Percentiles rank a stretch among this genome's conserved stretches.
Conservation (phyloP, 2,113 vertebrate genomes). For the Panurus biarmicus region DNA sequence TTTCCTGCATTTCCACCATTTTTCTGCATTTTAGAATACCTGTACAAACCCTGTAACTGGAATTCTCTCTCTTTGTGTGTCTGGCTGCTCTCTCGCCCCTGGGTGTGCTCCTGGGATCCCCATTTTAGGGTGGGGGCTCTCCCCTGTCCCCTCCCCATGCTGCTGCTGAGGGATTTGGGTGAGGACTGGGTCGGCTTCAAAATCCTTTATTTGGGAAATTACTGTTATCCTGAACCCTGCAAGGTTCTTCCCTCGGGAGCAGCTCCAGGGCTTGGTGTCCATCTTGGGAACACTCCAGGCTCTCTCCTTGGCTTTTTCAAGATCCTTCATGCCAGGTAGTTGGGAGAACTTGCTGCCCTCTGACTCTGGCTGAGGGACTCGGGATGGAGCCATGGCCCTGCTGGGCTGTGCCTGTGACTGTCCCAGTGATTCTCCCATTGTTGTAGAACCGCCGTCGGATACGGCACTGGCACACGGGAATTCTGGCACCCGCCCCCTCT, state of each 20-base stretch:
- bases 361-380: neutral
- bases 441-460: fast-evolving
- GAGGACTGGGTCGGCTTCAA: fast-evolving
- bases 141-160: fast-evolving
- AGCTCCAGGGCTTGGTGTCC: neutral
- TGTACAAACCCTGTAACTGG: neutral
- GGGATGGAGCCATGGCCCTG: neutral
- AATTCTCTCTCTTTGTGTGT: neutral
- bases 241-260: fast-evolving
- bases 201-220: neutral
- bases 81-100: fast-evolving
- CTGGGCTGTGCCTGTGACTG: neutral
- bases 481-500: neutral
- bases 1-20: neutral
- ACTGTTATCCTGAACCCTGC: neutral
- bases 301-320: neutral
- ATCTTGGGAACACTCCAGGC: neutral
- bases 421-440: fast-evolving
- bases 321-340: fast-evolving
- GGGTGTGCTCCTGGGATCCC: neutral
- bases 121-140: neutral
- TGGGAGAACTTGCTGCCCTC: neutral
- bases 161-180: neutral
- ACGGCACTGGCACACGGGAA: neutral
- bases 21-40: neutral